phyloP scores from a whole-genome alignment of 1,140 invertebrate species.

The Platyscapa corneri region DNA sequence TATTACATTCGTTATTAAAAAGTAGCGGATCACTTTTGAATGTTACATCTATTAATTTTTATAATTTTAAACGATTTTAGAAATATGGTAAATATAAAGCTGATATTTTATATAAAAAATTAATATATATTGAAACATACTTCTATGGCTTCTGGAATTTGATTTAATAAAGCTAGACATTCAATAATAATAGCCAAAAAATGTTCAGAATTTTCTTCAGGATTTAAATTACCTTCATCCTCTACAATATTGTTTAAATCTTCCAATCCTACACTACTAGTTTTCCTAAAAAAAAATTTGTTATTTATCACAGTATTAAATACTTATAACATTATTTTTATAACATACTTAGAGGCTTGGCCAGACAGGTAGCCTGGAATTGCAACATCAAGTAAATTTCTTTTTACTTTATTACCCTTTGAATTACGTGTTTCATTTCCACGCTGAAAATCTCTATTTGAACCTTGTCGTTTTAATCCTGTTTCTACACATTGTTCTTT shows the following conservation, averaged over 20 bases:
- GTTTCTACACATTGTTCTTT: conserved; percentile 78
- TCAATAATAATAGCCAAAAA: conserved; percentile 89
- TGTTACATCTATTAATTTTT: too few species aligned
- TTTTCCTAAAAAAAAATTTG: conserved; percentile 53
- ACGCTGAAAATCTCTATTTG: conserved; percentile 76
- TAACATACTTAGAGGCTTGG: conserved; percentile 55
- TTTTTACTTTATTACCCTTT: conserved; percentile 64
- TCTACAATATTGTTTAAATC: conserved; percentile 75
- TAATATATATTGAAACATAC: conserved; percentile 70
- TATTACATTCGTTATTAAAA: too few species aligned
- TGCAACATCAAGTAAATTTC: conserved; percentile 62
- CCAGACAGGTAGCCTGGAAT: conserved; percentile 52
- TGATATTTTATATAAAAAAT: background rate
- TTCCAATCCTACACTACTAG: conserved; percentile 55
- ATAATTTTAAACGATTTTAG: background rate
- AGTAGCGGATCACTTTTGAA: too few species aligned
- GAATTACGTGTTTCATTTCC: conserved; percentile 75
- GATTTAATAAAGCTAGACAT: conserved; percentile 88
- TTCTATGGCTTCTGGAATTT: conserved; percentile 89
- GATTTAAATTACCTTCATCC: conserved; percentile 78
- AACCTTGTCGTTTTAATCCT: conserved; percentile 78
- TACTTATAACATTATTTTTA: conserved; percentile 27
- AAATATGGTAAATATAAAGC: background rate
- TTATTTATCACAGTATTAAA: conserved; percentile 29
- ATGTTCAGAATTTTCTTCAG: conserved; percentile 81